These are phyloP conservation scores for Nipponia nippon DNA, from an alignment of 2,113 vertebrate species.

Conservation along the genomic window DNA sequence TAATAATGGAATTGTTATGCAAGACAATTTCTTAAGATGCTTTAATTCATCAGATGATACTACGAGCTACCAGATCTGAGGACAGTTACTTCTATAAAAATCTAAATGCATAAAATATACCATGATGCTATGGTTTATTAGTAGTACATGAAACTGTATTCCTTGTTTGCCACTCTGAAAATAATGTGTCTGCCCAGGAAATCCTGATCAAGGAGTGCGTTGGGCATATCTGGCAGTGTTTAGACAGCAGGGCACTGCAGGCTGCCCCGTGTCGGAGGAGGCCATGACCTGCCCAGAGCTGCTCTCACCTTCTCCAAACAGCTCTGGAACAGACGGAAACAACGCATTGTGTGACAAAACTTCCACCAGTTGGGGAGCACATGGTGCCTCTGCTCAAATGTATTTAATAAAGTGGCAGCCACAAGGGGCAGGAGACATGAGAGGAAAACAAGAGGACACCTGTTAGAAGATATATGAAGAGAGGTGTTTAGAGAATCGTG, in stretches of 20 bases:
- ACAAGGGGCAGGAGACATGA: fast-evolving
- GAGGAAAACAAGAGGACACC: fast-evolving
- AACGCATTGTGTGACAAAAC: not conserved
- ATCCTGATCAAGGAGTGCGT: not conserved
- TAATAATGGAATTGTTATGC: not conserved
- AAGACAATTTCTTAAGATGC: not conserved
- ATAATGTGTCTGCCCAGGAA: not conserved
- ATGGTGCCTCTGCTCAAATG: not conserved
- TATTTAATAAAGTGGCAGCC: not conserved
- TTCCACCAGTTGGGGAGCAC: not conserved
- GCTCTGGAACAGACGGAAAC: not conserved
- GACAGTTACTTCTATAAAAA: not conserved
- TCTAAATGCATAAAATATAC: not conserved
- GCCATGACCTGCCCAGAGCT: not conserved
- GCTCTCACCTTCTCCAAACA: not conserved
- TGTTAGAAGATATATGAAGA: not conserved
- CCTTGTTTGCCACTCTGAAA: not conserved
- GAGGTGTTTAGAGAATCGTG: not conserved
- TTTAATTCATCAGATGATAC: not conserved
- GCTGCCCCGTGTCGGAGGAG: not conserved
- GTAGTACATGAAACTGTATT: not conserved
- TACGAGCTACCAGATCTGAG: not conserved
- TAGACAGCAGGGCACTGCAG: not conserved
- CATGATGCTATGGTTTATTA: not conserved
- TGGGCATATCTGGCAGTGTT: not conserved